phyloP scores from a whole-genome alignment of 2,888 invertebrate genomes.

The Metallyticus violacea region DNA sequence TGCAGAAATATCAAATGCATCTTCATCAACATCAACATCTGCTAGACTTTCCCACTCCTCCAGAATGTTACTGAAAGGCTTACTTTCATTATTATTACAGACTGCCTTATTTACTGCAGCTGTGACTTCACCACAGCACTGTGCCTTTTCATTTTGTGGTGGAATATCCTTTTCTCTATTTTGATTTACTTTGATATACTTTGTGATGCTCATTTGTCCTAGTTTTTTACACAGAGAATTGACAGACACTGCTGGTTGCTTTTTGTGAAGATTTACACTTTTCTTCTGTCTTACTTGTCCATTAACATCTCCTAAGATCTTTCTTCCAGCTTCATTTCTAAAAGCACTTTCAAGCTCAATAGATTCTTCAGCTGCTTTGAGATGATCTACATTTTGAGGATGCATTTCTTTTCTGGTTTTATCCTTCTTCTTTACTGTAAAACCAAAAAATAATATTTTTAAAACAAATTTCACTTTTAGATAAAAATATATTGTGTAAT shows the following conservation, averaged over 20 bases:
- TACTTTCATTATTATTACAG: background rate
- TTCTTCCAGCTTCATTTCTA: background rate
- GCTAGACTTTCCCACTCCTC: background rate
- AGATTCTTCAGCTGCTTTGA: background rate
- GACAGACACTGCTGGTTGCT: background rate
- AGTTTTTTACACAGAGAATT: background rate
- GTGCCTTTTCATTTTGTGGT: background rate
- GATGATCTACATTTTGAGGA: background rate
- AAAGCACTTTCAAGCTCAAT: background rate
- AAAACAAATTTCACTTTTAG: too few species aligned
- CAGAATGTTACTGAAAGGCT: background rate
- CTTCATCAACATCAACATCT: background rate
- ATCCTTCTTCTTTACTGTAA: background rate
- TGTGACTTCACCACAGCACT: background rate
- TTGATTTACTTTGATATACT: background rate
- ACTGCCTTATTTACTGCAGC: background rate
- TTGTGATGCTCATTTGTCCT: background rate
- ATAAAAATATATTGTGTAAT: too few species aligned
- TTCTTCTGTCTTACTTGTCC: background rate
- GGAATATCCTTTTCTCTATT: background rate
- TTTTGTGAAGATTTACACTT: background rate
- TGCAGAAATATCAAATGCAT: background rate
- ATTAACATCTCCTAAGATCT: background rate
- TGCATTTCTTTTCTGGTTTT: background rate
- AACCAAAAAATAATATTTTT: background rate